Evolutionary conservation across 1,140 invertebrate genomes (phyloP).

Genomic region (Agrypnia vestita): DNA sequence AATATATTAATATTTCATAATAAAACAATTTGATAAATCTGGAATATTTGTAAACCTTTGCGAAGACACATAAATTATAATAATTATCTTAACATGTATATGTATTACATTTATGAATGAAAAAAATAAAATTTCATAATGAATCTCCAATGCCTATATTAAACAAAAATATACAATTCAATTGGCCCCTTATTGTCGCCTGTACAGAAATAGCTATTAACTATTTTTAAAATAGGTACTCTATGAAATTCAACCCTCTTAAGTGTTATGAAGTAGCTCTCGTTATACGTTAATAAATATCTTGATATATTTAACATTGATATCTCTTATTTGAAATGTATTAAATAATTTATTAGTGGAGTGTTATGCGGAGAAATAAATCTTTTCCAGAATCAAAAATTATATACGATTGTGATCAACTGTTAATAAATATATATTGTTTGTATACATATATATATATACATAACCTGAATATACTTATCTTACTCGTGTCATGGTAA

Average conservation of each 20-base stretch:
- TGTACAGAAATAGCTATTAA: not conserved
- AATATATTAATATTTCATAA: conserved; percentile 28
- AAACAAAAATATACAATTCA: conserved; percentile 19
- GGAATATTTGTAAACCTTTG: conserved; percentile 12
- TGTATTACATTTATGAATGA: no score
- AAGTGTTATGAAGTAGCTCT: conserved; percentile 7
- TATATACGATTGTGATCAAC: conserved; percentile 21
- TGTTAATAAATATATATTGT: not conserved
- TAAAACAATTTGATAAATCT: conserved; percentile 32
- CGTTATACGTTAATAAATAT: conserved; percentile 25
- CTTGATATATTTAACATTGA: conserved; percentile 9
- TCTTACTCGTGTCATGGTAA: conserved; percentile 42
- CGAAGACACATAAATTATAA: not conserved
- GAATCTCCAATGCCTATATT: not conserved
- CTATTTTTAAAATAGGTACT: conserved; percentile 11
- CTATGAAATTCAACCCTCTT: conserved; percentile 43
- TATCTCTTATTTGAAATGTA: not conserved
- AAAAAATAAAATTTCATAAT: not conserved
- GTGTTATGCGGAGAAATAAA: conserved; percentile 34
- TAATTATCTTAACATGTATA: not conserved
- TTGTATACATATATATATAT: not conserved
- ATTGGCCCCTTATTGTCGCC: conserved; percentile 14
- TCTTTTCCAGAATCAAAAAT: conserved; percentile 36
- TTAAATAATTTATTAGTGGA: conserved; percentile 9
- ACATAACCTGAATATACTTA: conserved; percentile 15